phyloP scores from a whole-genome alignment of 2,797 vertebrate species.

The Babyrousa celebensis region DNA sequence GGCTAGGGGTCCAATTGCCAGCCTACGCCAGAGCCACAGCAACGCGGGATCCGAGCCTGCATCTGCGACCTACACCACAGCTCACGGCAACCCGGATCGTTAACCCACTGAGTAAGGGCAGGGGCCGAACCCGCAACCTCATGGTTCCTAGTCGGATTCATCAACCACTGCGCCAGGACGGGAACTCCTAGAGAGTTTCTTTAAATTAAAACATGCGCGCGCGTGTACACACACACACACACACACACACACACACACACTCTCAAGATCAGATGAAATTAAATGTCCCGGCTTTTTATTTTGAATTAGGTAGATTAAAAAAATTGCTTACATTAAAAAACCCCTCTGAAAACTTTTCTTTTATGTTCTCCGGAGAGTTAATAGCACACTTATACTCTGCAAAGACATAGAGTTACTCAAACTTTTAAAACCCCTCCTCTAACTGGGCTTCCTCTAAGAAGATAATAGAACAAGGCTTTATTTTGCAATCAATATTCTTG shows the following conservation, averaged over 20 bases:
- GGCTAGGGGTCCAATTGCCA: too few relatives aligned
- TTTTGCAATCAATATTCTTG: slow-evolving; percentile 58
- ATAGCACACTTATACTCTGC: slow-evolving; percentile 2
- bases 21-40: too few relatives aligned
- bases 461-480: slow-evolving; percentile 79
- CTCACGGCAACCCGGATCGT: too few relatives aligned
- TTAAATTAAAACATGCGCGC: slow-evolving; percentile 59
- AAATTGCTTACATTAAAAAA: slow-evolving; percentile 37
- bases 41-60: too few relatives aligned
- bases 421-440: slow-evolving; percentile 1
- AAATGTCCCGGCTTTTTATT: not conserved
- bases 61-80: too few relatives aligned
- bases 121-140: too few relatives aligned
- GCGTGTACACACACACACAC: not conserved
- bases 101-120: too few relatives aligned
- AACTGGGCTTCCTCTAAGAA: slow-evolving; percentile 59
- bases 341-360: slow-evolving; percentile 44
- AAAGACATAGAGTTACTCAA: slow-evolving; percentile 49
- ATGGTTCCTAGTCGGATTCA: too few relatives aligned
- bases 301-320: slow-evolving; percentile 34
- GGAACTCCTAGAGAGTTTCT: not conserved
- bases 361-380: slow-evolving; percentile 57
- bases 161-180: too few relatives aligned
- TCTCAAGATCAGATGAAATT: not conserved
- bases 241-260: not conserved